phyloP scores from a whole-genome alignment of 2,888 invertebrate genomes.

The Lochmaea capreae region DNA sequence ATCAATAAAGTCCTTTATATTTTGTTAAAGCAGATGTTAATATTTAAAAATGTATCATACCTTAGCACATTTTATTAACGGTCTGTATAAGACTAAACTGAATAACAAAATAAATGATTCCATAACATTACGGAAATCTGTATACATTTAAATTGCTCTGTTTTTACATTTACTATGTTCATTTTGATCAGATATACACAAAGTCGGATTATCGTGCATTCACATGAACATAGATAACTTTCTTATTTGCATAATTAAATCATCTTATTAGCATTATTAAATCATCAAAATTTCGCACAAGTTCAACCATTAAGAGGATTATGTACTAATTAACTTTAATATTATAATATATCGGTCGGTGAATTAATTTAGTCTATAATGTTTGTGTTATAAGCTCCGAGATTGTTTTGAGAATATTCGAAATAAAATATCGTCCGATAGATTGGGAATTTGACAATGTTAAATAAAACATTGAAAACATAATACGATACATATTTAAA shows the following conservation, averaged over 20 bases:
- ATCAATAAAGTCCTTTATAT: too few species aligned
- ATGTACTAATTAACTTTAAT: background rate
- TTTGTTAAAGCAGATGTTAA: background rate
- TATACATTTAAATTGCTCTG: background rate
- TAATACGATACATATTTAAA: too few species aligned
- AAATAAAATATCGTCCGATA: too few species aligned
- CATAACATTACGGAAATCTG: background rate
- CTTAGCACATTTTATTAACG: background rate
- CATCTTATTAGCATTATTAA: slow-evolving; percentile 3
- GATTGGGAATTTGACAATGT: too few species aligned
- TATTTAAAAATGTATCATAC: background rate
- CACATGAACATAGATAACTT: slow-evolving; percentile 1
- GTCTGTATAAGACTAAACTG: background rate
- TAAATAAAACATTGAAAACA: too few species aligned
- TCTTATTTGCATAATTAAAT: slow-evolving; percentile 8
- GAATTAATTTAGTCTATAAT: too few species aligned
- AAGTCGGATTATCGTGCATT: background rate
- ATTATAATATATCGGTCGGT: too few species aligned
- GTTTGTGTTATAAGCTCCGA: too few species aligned
- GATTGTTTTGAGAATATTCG: too few species aligned
- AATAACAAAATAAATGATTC: background rate
- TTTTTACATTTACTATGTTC: background rate
- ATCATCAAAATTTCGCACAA: background rate
- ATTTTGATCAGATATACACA: slow-evolving; percentile 4
- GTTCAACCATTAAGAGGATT: background rate